Conservation (phyloP, 1,140 invertebrate genomes). For the Achatina immaculata region DNA sequence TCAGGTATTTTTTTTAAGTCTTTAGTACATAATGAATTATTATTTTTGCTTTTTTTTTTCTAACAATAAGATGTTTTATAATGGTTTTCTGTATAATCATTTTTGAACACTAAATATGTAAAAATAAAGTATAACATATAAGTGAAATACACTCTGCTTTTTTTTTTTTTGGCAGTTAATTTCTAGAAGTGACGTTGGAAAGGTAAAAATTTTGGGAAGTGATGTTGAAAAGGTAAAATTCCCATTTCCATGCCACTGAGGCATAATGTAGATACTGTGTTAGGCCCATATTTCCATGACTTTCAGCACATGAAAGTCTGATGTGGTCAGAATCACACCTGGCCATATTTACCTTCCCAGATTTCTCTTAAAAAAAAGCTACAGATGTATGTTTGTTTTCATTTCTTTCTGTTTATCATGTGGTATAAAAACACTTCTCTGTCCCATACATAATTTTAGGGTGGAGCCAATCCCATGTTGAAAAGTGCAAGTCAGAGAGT, state of each 20-base stretch:
- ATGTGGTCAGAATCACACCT: no score
- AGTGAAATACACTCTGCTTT: background rate
- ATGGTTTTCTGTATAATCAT: background rate
- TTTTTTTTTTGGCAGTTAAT: background rate
- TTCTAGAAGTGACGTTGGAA: background rate
- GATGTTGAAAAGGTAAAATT: background rate
- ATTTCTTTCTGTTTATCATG: background rate
- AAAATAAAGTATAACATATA: background rate
- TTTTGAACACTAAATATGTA: background rate
- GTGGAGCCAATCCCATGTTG: slow-evolving; percentile 39
- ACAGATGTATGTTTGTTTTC: background rate
- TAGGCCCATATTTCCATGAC: no score
- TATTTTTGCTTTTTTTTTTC: background rate
- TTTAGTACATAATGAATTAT: background rate
- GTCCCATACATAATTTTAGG: slow-evolving; percentile 12
- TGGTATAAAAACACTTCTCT: background rate
- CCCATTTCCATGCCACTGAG: no score
- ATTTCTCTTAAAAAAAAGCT: no score
- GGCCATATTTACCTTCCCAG: no score
- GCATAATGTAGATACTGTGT: no score
- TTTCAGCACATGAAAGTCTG: no score
- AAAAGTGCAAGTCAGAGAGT: slow-evolving; percentile 49
- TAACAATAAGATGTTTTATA: background rate
- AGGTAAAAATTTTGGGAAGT: background rate
- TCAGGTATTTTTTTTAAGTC: background rate